Evolutionary conservation across 1,140 invertebrate species (phyloP).

Genomic region (Heliconius hewitsoni): DNA sequence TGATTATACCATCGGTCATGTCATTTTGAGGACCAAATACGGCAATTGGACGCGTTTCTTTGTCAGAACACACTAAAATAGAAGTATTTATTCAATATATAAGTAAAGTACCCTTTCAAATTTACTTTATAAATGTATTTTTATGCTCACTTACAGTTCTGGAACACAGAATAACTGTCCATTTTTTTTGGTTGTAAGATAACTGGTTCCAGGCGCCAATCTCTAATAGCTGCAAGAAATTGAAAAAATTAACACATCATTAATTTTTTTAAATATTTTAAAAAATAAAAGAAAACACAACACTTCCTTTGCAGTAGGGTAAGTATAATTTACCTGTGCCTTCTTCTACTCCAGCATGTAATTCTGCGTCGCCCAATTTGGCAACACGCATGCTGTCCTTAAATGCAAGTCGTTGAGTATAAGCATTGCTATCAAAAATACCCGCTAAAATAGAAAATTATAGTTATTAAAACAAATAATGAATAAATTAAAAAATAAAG

Average conservation of each 20-base stretch:
- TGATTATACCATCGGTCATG: slow-evolving; percentile 84
- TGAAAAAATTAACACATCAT: not conserved
- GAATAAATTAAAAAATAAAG: not conserved
- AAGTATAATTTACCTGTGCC: not conserved
- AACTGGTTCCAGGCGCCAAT: slow-evolving; percentile 50
- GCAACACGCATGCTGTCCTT: slow-evolving; percentile 61
- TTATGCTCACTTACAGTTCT: slow-evolving; percentile 51
- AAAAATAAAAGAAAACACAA: not conserved
- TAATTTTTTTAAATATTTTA: not conserved
- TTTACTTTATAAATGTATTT: not conserved
- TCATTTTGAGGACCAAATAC: slow-evolving; percentile 89
- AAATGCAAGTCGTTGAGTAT: slow-evolving; percentile 56
- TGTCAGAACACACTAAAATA: slow-evolving; percentile 82
- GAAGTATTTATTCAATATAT: not conserved
- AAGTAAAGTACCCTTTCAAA: not conserved
- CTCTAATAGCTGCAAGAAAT: slow-evolving; percentile 41
- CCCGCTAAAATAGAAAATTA: slow-evolving; percentile 47
- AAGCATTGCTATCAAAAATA: slow-evolving; percentile 53
- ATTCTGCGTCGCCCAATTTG: slow-evolving; percentile 27
- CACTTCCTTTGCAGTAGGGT: too few relatives aligned
- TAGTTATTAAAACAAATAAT: not conserved
- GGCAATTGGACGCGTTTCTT: slow-evolving; percentile 83
- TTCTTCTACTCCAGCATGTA: slow-evolving; percentile 5
- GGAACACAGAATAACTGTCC: slow-evolving; percentile 66
- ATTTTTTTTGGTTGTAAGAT: slow-evolving; percentile 49